Base-by-base conservation (phyloP, 2,797 vertebrate species). In the Anguilla pacifica region DNA sequence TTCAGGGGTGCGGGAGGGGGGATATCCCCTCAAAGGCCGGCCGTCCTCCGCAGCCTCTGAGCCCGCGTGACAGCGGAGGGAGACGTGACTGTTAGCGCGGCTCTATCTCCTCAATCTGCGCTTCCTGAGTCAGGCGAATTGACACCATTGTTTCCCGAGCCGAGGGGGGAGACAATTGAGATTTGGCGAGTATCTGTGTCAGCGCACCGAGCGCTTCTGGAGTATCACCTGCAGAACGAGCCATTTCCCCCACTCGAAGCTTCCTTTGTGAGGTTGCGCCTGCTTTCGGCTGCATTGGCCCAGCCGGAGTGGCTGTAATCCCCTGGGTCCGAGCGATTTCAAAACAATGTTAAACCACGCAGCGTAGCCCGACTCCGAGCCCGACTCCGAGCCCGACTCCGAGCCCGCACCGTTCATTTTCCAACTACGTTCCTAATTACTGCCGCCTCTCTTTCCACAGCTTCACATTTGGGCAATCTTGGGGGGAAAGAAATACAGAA, bases 221-320 rank as follows among this genome's bases (percentile, higher is more conserved):
- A 85, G 89, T 92, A 92, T 95, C 93, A 96, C 95, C 94, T 95
- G 95, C 86, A 92, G 92, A 91, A 93, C 90, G 89, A 94, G 93
- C 92, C 84, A 91, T 94, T 95, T 72, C 95, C 94, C 94, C 93
- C 90, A 51, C 88, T 89, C 89, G 90, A 91, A 94, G 93, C 93
- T 91, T 91, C 89, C 90, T 93, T 92, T 91, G 90, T 95, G 95
- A 96, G 94, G 93, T 95, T 94, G 95, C 87, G 94, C 96, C 95
- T 96, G 91, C 91, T 88, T 91, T 91, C 92, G 93, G 92, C 89
- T 91, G 90, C 77, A 31, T 25, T 88, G 61, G 90, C 87, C 35
- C 61, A 6, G 6, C 83, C 91, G 88, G 89, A 87, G 87, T 91
- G 90, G 79, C 53, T 70, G 2, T 19, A 35, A 28, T 31, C 39